Base-by-base conservation (phyloP, 2,113 vertebrate genomes). In the Xiphophorus maculatus region DNA sequence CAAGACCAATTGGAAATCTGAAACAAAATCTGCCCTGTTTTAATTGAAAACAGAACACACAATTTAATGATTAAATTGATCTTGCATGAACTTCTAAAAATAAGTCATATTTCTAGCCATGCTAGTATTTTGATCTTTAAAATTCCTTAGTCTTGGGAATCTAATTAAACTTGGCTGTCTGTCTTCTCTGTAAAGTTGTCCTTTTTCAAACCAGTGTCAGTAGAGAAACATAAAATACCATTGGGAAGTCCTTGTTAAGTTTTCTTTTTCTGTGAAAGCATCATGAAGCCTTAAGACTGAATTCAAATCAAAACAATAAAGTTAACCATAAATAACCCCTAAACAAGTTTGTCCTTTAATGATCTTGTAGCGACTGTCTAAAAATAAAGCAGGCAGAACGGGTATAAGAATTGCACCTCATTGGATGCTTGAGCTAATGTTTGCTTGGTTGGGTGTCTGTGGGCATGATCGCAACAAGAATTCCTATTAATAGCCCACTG, bases 401-500 rank as follows among this genome's bases (percentile, higher is more conserved):
- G 17, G 15, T 48, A 48, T 4, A 48, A 48, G 44, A 19, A 11
- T 6, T 25, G 15, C 22, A n/a, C 51, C 25, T 54, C 51, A 54
- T 17, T n/a, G 19, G 51, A 54, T 8, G 51, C 8, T 54, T 54
- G 17, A 25, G 51, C 51, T 54, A 19, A 54, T 54, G 22, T 22
- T 25, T 54, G 22, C 51, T 54, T 25, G 15, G 9, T 65, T 58
- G 5, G 66, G 9, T 71, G 74, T 37, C 12, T 71, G 27, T 67
- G 78, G 63, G 28, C 29, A 69, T 74, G 76, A 77, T 66, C 61
- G 64, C 66, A 71, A 44, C 60, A 9, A 71, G 30, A 28, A 63
- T 75, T 66, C 58, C 70, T 76, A 71, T 79, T 84, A 83, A 90
- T 77, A 84, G 83, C 77, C 73, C 81, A 64, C 66, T 40, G 63